Evolutionary conservation across 2,797 vertebrate genomes (phyloP).

Genomic region (Tokudaia muenninki): DNA sequence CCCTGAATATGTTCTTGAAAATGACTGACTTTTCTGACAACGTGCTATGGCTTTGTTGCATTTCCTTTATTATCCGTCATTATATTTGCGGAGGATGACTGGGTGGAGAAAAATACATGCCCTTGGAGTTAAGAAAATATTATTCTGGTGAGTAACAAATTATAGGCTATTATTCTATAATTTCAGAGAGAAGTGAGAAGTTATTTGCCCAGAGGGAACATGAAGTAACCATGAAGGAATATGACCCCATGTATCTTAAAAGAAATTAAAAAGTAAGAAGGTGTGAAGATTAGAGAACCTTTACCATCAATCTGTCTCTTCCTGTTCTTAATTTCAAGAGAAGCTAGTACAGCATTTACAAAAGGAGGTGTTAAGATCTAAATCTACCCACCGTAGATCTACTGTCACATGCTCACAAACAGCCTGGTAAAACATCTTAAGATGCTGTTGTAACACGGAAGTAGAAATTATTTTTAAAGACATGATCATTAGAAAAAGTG

Average conservation of each 20-base stretch:
- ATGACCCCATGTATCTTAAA: constrained; percentile 81
- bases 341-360: constrained; percentile 51
- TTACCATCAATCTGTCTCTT: constrained; percentile 62
- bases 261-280: constrained; percentile 79
- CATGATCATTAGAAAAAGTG: constrained; percentile 56
- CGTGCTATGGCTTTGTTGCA: background rate
- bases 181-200: constrained; percentile 72
- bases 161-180: constrained; percentile 75
- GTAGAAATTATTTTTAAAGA: constrained; percentile 70
- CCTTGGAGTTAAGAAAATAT: constrained; percentile 79
- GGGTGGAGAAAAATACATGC: constrained; percentile 54
- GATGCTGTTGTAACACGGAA: constrained; percentile 33
- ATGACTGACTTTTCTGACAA: constrained; percentile 41
- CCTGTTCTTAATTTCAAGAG: constrained; percentile 62
- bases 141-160: constrained; percentile 78
- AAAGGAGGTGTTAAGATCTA: constrained; percentile 65
- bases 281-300: constrained; percentile 66
- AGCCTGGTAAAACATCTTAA: constrained; percentile 50
- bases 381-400: constrained; percentile 27
- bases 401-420: constrained; percentile 40
- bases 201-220: constrained; percentile 80
- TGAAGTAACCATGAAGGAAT: constrained; percentile 81
- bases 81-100: constrained; percentile 18
- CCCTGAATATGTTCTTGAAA: constrained; percentile 20
- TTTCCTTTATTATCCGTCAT: constrained; percentile 24